These are phyloP conservation scores for Hybos culiciformis DNA, from an alignment of 2,888 invertebrate species.

Conservation along the genomic window DNA sequence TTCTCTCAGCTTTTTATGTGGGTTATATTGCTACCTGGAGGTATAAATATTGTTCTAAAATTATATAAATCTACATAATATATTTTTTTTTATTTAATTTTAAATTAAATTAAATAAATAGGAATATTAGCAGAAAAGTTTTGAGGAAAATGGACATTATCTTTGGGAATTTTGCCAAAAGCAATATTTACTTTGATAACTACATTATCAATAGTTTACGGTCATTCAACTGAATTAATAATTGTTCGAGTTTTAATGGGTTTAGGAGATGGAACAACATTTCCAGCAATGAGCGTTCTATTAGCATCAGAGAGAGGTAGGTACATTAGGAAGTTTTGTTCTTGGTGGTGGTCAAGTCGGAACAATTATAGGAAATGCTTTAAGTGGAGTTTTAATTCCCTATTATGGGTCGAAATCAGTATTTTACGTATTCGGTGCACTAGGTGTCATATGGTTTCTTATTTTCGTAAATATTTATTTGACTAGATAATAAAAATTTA, in stretches of 20 bases:
- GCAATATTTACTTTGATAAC: conserved; percentile 71
- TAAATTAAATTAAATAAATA: too few relatives aligned
- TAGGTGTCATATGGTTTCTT: conserved; percentile 60
- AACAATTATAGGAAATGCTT: conserved; percentile 47
- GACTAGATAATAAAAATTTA: too few relatives aligned
- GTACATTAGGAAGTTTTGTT: conserved; percentile 63
- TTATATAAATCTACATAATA: too few relatives aligned
- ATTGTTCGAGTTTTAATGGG: conserved; percentile 64
- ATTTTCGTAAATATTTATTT: conserved; percentile 43
- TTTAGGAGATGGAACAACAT: conserved; percentile 73
- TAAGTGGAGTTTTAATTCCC: conserved; percentile 56
- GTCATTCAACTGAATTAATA: conserved; percentile 58
- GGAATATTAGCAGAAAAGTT: conserved; percentile 66
- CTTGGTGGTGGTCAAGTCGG: conserved; percentile 61
- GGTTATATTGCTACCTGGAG: too few relatives aligned
- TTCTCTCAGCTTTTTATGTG: too few relatives aligned
- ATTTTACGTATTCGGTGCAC: conserved; percentile 67
- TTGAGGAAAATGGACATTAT: conserved; percentile 75
- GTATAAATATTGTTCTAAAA: too few relatives aligned
- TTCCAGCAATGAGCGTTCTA: conserved; percentile 69
- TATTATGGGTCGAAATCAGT: conserved; percentile 63
- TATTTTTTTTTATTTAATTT: too few relatives aligned
- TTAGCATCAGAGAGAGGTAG: conserved; percentile 58
- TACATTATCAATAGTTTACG: conserved; percentile 50
- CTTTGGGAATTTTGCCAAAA: conserved; percentile 67